Evolutionary conservation across 2,888 invertebrate species (phyloP), one percentile per base, ranked within the genome.

Genomic region (Dioctria rufipes): DNA sequence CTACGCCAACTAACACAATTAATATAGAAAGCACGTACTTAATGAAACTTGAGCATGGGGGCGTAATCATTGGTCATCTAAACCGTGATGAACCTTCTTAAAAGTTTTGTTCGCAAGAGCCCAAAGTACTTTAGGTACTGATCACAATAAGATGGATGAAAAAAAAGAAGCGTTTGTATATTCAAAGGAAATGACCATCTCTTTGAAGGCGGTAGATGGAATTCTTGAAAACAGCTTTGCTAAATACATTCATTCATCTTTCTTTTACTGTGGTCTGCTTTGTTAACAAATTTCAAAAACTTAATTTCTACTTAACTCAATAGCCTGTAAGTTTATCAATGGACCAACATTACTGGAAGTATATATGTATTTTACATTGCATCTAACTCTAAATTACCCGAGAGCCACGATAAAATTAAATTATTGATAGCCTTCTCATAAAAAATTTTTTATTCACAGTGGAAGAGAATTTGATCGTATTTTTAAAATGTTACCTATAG

Each of bases 21-120:
- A 69, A 69, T 6, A 69, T 51, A 51, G 69, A 43, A 69, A 51
- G 69, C 69, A 69, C 69, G 69, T 69, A 69, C 49, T 69, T 69
- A 69, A 69, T 69, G 69, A 69, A 69, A 69, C 51, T 51, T 51
- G n/a, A 69, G 51, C 69, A 43, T 49, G 51, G 51, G 49, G 69
- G 49, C 69, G 69, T 69, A 69, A 49, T 69, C 69, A 69, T n/a
- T 51, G 49, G 49, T 51, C 25, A 46, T 25, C 11, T 39, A 39
- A 51, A 69, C 69, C 51, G 13, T 9, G 37, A 11, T 49, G 51
- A 69, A 49, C 8, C 37, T 51, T 51, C 51, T 11, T 11, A 69
- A 51, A 69, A 69, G 51, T 69, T 69, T 69, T 54, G 54, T 8
- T 11, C 54, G 0, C 11, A 54, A 54, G n/a, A 54, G 54, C 54